Base-by-base conservation (phyloP, 2,797 vertebrate species). In the Myotis findleyi region DNA sequence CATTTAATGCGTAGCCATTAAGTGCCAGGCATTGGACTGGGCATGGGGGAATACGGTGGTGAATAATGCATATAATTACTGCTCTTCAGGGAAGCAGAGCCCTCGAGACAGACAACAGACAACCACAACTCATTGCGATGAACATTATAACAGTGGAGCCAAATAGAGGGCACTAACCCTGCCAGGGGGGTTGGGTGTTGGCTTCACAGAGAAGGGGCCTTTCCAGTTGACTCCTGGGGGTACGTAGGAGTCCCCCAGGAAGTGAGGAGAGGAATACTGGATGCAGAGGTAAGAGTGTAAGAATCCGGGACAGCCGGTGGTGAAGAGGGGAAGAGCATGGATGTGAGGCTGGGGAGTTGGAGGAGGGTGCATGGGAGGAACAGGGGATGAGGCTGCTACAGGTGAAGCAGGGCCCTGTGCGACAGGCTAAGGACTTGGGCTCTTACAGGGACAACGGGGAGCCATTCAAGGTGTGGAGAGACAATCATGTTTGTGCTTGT, bases 31-130 rank as follows among this genome's bases (percentile, higher is more conserved):
- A 7, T n/a, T 23, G 64, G 79, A 51, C n/a, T n/a, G 27, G 59
- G 49, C 30, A 3, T 11, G 12, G 41, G 47, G 49, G 16, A 30
- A 30, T 13, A 27, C 23, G 36, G 53, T 25, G 49, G 55, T 57
- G 53, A 80, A 27, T 77, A 38, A 47, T 16, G 21, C 5, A 11
- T 44, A 7, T 51, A 73, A 72, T 87, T 13, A 53, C 23, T 57
- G 75, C 36, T 38, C 68, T 82, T 62, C 20, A 87, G 81, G 64
- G 66, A 89, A 89, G 73, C 59, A 20, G 33, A 87, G 44, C 17
- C 38, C 53, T 87, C 27, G 16, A 62, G 38, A 68, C 25, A 68
- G 89, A 96, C 44, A 47, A 21, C 80, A 84, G 89, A 80, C 5
- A 71, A 33, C 57, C 71, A 14, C 47, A 33, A 33, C 12, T 47